These are phyloP conservation scores for Pilophorus perplexus DNA, from an alignment of 2,888 invertebrate genomes.

Conservation along the genomic window DNA sequence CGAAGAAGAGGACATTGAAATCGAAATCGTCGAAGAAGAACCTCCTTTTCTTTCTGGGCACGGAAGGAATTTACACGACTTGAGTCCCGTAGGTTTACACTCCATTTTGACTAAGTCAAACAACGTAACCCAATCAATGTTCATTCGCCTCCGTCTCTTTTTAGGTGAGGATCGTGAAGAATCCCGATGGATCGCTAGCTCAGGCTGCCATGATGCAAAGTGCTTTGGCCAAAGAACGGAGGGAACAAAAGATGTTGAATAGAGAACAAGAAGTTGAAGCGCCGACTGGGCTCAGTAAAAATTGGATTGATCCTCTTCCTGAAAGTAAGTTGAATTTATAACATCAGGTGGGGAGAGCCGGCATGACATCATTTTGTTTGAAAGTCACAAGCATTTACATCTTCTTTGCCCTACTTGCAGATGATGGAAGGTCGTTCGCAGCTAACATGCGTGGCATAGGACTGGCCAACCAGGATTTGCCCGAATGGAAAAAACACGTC, in stretches of 20 bases:
- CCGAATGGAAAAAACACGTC: conserved; percentile 99
- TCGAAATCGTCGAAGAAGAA: conserved; percentile 97
- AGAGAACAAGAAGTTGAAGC: conserved; percentile 87
- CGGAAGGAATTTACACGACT: conserved; percentile 83
- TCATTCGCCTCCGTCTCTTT: not conserved
- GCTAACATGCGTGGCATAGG: conserved; percentile 83
- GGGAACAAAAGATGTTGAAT: conserved; percentile 95
- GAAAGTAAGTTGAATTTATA: conserved; percentile 58
- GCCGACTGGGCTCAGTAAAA: conserved; percentile 80
- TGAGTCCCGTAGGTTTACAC: conserved; percentile 78
- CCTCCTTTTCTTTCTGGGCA: conserved; percentile 95
- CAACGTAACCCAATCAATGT: too few species aligned
- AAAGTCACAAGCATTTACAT: too few species aligned
- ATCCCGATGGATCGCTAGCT: conserved; percentile 97
- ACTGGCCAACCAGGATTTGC: conserved; percentile 81
- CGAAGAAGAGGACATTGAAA: conserved; percentile 95
- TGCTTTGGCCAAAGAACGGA: conserved; percentile 92
- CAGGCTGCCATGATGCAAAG: conserved; percentile 99
- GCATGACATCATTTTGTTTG: too few species aligned
- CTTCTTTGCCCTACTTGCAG: too few species aligned
- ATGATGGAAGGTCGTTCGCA: conserved; percentile 67
- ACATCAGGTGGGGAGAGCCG: conserved; percentile 18
- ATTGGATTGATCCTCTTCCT: conserved; percentile 95
- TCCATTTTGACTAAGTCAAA: too few species aligned
- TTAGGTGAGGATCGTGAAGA: conserved; percentile 77